Evolutionary conservation across 1,140 invertebrate genomes (phyloP), one percentile per base, ranked within the genome.

Genomic region (Olivierus martensii): DNA sequence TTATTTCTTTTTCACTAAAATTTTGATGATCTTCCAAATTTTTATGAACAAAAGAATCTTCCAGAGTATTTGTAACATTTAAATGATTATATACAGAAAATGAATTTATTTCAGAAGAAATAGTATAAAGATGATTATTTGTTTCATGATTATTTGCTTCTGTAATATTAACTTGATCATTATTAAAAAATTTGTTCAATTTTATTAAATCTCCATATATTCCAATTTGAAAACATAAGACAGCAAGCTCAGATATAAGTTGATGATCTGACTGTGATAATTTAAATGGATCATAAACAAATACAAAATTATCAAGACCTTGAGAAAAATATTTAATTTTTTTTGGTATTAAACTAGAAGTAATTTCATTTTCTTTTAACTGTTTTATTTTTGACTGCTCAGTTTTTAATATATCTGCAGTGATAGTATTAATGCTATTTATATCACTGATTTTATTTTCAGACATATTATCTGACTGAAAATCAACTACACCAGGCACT

Each of bases 261-360:
- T 14, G 10, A 37, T 49, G 51, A 44, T 56, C 55, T 35, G 49
- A 46, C 3, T 28, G 18, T n/a, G 39, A 39, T 12, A 56, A 34
- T 9, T 14, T 17, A 45, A 56, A 56, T 19, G 50, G 55, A 46
- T 56, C 46, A 35, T 56, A 49, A 19, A 56, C 55, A 52, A 56
- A 56, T 11, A 56, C 55, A 45, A 56, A 52, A 17, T 56, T 49
- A 39, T 52, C 46, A 45, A 56, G 21, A 21, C 49, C 28, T 6
- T 9, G 4, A 28, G 28, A 28, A 9, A 28, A 28, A 28, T 28
- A 28, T 28, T 28, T 28, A 1, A 28, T 6, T 28, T 28, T 28
- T 9, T 28, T 28, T 28, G 4, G 28, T 28, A 9, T 28, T 28
- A 28, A 28, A 28, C 4, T 2, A 28, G 28, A 28, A 28, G 28